These are phyloP conservation scores for Nomada goodeniana DNA, from an alignment of 2,888 invertebrate genomes.

Conservation along the genomic window DNA sequence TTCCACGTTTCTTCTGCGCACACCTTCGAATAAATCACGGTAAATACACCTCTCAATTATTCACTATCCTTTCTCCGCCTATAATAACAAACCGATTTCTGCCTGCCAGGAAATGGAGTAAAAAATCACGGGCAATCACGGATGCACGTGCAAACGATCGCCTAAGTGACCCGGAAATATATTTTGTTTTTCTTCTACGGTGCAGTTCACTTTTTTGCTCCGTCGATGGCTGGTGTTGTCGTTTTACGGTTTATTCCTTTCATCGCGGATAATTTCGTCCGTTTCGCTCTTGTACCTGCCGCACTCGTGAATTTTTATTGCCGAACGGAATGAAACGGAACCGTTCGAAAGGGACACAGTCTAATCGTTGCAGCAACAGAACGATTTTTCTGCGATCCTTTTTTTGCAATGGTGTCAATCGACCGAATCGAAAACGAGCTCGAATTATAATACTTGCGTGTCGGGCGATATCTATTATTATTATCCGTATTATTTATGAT, in stretches of 20 bases:
- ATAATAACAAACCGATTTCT: background rate
- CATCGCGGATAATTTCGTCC: constrained; percentile 52
- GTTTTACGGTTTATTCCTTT: constrained; percentile 48
- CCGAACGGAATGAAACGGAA: constrained; percentile 5
- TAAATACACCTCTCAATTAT: constrained; percentile 12
- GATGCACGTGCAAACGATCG: constrained; percentile 37
- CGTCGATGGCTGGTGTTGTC: constrained; percentile 15
- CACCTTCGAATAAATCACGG: background rate
- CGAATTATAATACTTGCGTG: background rate
- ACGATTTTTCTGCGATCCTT: background rate
- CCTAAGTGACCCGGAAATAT: constrained; percentile 16
- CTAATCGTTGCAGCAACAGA: constrained; percentile 19
- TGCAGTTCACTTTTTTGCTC: constrained; percentile 25
- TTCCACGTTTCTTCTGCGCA: too few relatives aligned
- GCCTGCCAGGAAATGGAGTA: background rate
- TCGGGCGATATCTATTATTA: background rate
- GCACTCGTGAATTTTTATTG: constrained; percentile 14
- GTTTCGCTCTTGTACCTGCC: constrained; percentile 23
- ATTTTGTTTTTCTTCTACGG: constrained; percentile 19
- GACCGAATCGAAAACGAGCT: constrained; percentile 18
- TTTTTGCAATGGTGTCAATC: background rate
- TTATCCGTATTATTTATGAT: too few relatives aligned
- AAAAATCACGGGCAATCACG: background rate
- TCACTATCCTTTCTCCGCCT: background rate
- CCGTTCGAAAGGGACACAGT: background rate